Evolutionary conservation across 1,140 invertebrate genomes (phyloP).

Genomic region (Muscidifurax raptorellus): DNA sequence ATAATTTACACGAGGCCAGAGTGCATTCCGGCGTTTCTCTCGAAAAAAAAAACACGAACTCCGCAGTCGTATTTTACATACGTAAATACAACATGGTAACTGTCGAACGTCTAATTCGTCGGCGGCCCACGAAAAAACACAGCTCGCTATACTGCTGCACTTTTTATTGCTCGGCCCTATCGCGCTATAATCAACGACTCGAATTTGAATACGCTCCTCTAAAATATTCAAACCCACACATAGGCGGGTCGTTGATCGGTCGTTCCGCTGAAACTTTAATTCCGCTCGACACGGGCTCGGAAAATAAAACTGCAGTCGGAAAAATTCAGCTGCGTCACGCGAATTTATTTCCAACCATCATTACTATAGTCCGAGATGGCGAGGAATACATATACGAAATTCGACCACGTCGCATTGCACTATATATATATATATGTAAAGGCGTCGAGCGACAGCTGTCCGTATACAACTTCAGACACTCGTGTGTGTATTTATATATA

Average conservation of each 20-base stretch:
- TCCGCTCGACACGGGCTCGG: no score
- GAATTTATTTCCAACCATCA: slow-evolving; percentile 8
- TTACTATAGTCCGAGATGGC: no score
- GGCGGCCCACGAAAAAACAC: not conserved
- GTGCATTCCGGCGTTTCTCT: not conserved
- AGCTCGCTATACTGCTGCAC: not conserved
- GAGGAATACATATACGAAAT: not conserved
- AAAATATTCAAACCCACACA: not conserved
- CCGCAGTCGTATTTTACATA: not conserved
- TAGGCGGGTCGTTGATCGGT: not conserved
- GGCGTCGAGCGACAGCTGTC: not conserved
- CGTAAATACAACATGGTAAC: not conserved
- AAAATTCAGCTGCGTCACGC: slow-evolving; percentile 1
- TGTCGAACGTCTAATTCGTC: not conserved
- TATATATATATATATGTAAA: not conserved
- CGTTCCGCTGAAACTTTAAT: slow-evolving; percentile 22
- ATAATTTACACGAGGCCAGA: not conserved
- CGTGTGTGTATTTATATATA: not conserved
- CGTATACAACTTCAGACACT: not conserved
- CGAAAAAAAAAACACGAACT: not conserved
- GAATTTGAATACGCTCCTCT: not conserved
- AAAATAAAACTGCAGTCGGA: not conserved
- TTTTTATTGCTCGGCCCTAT: not conserved
- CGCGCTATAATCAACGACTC: not conserved
- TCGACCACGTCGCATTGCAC: not conserved